These are phyloP conservation scores for Acrocephalus kingi DNA, from an alignment of 2,113 vertebrate genomes.

Conservation along the genomic window DNA sequence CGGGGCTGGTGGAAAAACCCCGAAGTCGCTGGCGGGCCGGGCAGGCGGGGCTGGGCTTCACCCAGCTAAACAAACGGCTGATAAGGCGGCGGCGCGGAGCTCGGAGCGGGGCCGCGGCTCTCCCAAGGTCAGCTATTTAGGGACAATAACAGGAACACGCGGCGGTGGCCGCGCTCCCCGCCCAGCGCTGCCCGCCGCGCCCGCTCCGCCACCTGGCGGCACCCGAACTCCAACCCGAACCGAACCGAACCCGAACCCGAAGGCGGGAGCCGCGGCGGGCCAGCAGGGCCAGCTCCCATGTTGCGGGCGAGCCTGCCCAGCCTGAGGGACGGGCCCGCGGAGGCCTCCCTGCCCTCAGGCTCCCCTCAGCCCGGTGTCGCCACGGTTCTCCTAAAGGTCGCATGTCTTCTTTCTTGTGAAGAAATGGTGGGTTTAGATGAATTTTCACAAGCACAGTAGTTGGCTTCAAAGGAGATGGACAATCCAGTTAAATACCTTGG, in stretches of 20 bases:
- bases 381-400: accelerated
- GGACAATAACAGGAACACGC: conserved; percentile 16
- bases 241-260: accelerated
- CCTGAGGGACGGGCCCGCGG: neutral
- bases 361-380: neutral
- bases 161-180: neutral
- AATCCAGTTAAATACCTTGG: neutral
- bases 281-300: accelerated
- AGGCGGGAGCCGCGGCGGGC: no score
- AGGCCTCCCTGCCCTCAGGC: neutral
- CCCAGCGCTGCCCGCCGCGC: neutral
- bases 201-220: neutral
- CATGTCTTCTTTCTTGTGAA: accelerated
- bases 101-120: neutral
- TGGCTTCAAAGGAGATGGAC: neutral
- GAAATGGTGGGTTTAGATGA: neutral
- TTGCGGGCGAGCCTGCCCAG: accelerated
- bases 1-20: conserved; percentile 24
- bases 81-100: neutral
- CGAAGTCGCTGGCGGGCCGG: neutral
- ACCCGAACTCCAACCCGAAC: no score
- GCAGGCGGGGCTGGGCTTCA: neutral
- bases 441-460: neutral
- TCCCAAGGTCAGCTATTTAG: conserved; percentile 55
- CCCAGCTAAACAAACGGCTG: conserved; percentile 39